Evolutionary conservation across 2,113 vertebrate species (phyloP).

Genomic region (Hassar affinis): DNA sequence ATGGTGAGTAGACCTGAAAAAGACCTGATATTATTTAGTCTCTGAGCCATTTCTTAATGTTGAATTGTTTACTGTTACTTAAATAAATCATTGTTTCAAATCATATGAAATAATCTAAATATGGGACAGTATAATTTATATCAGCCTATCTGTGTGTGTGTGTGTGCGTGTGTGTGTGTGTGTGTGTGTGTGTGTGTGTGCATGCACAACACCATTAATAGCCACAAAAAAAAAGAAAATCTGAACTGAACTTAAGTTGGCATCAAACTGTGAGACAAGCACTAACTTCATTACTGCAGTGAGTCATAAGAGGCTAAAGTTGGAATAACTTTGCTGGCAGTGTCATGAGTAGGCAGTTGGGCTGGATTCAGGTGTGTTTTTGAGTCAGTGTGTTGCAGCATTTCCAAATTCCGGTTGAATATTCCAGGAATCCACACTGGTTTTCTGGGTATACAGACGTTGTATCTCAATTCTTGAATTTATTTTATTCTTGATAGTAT

Average conservation of each 20-base stretch:
- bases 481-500: neutral
- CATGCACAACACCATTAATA: neutral
- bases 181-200: neutral
- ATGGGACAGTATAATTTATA: neutral
- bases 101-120: neutral
- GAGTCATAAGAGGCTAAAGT: constrained; percentile 11
- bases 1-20: too few relatives aligned
- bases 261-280: neutral
- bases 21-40: too few relatives aligned
- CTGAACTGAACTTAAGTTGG: neutral
- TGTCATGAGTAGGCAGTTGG: constrained; percentile 16
- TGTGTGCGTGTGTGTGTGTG: neutral
- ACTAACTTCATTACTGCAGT: constrained; percentile 2
- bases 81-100: neutral
- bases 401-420: neutral
- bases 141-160: neutral
- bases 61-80: neutral
- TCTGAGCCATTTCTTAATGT: neutral
- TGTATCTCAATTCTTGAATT: neutral
- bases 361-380: constrained; percentile 1
- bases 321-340: neutral
- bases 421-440: neutral
- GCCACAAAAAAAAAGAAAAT: neutral
- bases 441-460: neutral
- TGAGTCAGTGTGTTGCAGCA: neutral